A percentile compares a stretch with the other conserved stretches of the same genome.
Conservation (phyloP, 2,888 invertebrate genomes). For the Lepas anatifera region DNA sequence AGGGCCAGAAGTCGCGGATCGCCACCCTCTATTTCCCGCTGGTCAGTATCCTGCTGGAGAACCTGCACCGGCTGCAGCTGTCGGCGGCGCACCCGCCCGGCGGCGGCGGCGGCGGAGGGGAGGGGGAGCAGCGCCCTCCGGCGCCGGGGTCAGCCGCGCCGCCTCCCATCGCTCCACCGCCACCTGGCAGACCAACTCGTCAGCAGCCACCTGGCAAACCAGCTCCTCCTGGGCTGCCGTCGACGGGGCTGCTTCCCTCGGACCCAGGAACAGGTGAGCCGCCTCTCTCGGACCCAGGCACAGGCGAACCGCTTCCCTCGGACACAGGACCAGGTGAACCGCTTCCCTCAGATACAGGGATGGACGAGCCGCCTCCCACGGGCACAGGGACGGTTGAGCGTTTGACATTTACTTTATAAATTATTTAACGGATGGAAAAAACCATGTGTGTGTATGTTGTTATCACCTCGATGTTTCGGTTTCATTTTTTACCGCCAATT, state of each 20-base stretch:
- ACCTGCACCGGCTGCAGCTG: constrained; percentile 54
- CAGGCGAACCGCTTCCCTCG: too few relatives aligned
- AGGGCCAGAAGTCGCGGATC: constrained; percentile 67
- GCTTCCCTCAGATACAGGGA: too few relatives aligned
- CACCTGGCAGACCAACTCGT: not conserved
- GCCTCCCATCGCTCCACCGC: not conserved
- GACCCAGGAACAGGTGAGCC: not conserved
- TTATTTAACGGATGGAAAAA: too few relatives aligned
- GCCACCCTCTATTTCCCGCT: constrained; percentile 84
- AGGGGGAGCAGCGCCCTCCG: constrained; percentile 44
- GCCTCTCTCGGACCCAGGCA: too few relatives aligned
- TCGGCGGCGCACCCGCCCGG: constrained; percentile 29
- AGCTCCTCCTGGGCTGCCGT: not conserved
- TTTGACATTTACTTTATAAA: too few relatives aligned
- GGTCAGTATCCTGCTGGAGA: constrained; percentile 75
- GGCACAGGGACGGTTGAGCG: too few relatives aligned
- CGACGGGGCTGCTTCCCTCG: not conserved
- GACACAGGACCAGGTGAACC: too few relatives aligned
- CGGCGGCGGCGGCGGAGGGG: constrained; percentile 28
- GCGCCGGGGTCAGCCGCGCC: constrained; percentile 26
- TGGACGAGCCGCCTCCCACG: too few relatives aligned
- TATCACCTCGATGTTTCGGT: too few relatives aligned
- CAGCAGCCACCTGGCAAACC: not conserved
- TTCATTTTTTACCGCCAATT: too few relatives aligned
- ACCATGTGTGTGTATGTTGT: too few relatives aligned